phyloP scores from a whole-genome alignment of 2,888 invertebrate genomes.

The Oscheius sp. region DNA sequence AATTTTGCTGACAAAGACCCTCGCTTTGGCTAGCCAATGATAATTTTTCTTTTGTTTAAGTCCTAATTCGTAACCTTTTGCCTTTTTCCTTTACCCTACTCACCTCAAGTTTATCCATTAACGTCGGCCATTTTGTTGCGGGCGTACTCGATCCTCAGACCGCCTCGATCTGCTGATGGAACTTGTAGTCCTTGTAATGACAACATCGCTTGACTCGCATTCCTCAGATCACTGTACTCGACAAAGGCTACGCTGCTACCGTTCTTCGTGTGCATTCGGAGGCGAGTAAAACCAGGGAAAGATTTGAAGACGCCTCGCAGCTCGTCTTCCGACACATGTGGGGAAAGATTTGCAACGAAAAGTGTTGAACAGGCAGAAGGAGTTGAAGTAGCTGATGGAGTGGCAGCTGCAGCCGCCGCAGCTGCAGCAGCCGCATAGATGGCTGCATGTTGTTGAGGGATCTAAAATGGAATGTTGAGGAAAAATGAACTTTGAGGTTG shows the following conservation, averaged over 20 bases:
- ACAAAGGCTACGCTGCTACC: slow-evolving; percentile 95
- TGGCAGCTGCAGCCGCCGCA: slow-evolving; percentile 88
- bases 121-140: slow-evolving; percentile 96
- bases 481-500: not conserved
- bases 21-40: too few relatives aligned
- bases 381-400: slow-evolving; percentile 73
- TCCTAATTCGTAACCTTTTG: too few relatives aligned
- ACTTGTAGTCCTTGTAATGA: slow-evolving; percentile 86
- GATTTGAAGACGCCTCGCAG: slow-evolving; percentile 84
- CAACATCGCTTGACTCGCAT: slow-evolving; percentile 90
- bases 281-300: slow-evolving; percentile 95
- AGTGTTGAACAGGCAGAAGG: slow-evolving; percentile 77
- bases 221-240: slow-evolving; percentile 89
- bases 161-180: slow-evolving; percentile 85
- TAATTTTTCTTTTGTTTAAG: too few relatives aligned
- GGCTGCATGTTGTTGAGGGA: slow-evolving; percentile 74
- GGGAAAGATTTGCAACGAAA: slow-evolving; percentile 97
- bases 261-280: slow-evolving; percentile 84
- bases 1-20: too few relatives aligned
- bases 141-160: slow-evolving; percentile 97
- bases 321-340: slow-evolving; percentile 96
- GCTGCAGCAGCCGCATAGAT: slow-evolving; percentile 73
- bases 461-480: not conserved
- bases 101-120: slow-evolving; percentile 40
- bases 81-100: too few relatives aligned